Percentiles rank a stretch among this genome's conserved stretches.
phyloP scores from a whole-genome alignment of 2,113 vertebrate species.

The Cyprinodon variegatus region DNA sequence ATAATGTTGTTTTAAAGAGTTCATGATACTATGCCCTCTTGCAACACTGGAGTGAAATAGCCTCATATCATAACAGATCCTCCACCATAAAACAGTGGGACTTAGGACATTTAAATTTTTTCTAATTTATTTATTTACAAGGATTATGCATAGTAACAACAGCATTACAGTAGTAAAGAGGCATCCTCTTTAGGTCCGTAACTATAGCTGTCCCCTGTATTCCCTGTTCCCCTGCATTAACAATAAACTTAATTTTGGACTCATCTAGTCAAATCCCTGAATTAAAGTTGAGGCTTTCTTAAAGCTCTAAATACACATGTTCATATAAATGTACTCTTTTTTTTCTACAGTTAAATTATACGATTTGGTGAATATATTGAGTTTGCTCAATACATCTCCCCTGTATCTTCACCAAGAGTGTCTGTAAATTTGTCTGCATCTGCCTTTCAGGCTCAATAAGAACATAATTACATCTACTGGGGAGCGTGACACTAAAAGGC shows the following conservation, averaged over 20 bases:
- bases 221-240: neutral
- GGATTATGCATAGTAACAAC: too few relatives aligned
- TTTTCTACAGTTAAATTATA: too few relatives aligned
- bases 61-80: neutral
- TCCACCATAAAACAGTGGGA: neutral
- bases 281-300: too few relatives aligned
- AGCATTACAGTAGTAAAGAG: too few relatives aligned
- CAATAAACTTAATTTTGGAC: neutral
- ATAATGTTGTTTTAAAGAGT: neutral
- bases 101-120: neutral
- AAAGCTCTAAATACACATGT: neutral
- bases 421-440: neutral
- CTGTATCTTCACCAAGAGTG: neutral
- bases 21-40: neutral
- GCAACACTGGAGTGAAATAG: too few relatives aligned
- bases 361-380: too few relatives aligned
- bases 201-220: neutral
- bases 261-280: too few relatives aligned
- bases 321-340: too few relatives aligned
- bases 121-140: too few relatives aligned
- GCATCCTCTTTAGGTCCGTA: too few relatives aligned
- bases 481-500: neutral
- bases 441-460: neutral
- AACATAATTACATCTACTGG: conserved; percentile 23
- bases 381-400: neutral